phyloP scores from a whole-genome alignment of 2,888 invertebrate genomes.

The Cremastobaeus sp. region DNA sequence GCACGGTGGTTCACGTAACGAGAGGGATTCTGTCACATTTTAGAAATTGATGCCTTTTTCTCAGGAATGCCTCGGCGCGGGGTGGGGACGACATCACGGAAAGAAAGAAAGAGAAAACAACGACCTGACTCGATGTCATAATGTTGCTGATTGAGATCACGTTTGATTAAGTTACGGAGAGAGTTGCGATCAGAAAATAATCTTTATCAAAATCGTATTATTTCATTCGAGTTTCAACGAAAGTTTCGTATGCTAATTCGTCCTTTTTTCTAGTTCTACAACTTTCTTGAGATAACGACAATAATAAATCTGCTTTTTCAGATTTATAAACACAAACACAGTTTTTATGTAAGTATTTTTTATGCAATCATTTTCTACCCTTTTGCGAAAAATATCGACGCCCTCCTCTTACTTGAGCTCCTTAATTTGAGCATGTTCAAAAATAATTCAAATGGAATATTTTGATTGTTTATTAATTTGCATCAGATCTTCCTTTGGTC shows the following conservation, averaged over 20 bases:
- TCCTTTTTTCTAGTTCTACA: too few relatives aligned
- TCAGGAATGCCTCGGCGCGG: background rate
- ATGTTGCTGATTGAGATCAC: slow-evolving; percentile 7
- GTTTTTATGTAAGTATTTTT: too few relatives aligned
- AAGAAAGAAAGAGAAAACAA: slow-evolving; percentile 25
- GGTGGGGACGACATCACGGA: background rate
- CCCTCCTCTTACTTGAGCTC: too few relatives aligned
- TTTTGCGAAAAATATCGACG: too few relatives aligned
- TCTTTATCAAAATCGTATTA: background rate
- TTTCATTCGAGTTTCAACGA: too few relatives aligned
- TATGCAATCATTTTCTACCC: too few relatives aligned
- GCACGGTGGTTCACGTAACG: slow-evolving; percentile 39
- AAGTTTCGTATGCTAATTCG: too few relatives aligned
- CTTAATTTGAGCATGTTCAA: too few relatives aligned
- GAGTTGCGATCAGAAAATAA: background rate
- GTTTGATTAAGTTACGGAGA: background rate
- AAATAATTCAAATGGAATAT: background rate
- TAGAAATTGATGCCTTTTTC: slow-evolving; percentile 29
- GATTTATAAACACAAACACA: background rate
- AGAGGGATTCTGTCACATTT: slow-evolving; percentile 30
- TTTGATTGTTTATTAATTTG: too few relatives aligned
- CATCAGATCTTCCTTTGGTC: too few relatives aligned
- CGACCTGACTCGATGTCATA: slow-evolving; percentile 16
- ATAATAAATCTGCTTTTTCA: too few relatives aligned
- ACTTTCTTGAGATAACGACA: too few relatives aligned